Base-by-base conservation (phyloP, 1,140 invertebrate genomes). In the Drosophila saltans region DNA sequence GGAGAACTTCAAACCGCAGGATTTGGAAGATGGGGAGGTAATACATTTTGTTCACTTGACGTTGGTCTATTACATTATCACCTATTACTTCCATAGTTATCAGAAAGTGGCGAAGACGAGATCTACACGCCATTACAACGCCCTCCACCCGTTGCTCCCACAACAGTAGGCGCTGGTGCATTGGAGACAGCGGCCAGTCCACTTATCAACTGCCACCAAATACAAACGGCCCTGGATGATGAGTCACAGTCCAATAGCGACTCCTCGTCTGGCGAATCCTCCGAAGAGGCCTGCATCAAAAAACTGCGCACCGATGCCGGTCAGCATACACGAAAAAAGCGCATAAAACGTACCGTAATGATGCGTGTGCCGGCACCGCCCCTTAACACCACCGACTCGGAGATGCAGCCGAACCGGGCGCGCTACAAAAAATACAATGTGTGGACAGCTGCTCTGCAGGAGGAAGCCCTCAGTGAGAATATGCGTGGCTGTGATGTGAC, bases 401-500 rank as follows among this genome's bases (percentile, higher is more conserved):
- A 92, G 57, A 69, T 65, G 65, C 59, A 74, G 10, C 60, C 74
- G 2, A 80, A 73, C 66, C 79, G 85, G 21, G 63, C 81, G 11
- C 67, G 74, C 1, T 91, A 81, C 45, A 93, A 94, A 28, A 95
- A 94, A 78, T 95, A 95, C 75, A 94, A 95, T 78, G 93, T 95
- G 66, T 95, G 95, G 95, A 93, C 94, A 65, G 93, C 92, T 1
- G 93, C 94, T 40, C 83, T 94, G 3, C 94, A 95, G 82, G 95
- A 95, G 77, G 94, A 95, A 69, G 93, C 94, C 0, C 81, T 95
- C 11, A 93, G 94, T 2, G 94, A 95, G 88, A 93, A 94, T 68
- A 93, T 95, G 80, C 93, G 94, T 5, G 94, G 93, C 2, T 91
- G 90, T 58, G 90, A 91, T 40, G 94, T 95, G 10, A 94, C 93